A percentile compares a stretch with the other conserved stretches of the same genome.
Conservation (phyloP, 1,140 invertebrate genomes). For the Triops longicaudatus region DNA sequence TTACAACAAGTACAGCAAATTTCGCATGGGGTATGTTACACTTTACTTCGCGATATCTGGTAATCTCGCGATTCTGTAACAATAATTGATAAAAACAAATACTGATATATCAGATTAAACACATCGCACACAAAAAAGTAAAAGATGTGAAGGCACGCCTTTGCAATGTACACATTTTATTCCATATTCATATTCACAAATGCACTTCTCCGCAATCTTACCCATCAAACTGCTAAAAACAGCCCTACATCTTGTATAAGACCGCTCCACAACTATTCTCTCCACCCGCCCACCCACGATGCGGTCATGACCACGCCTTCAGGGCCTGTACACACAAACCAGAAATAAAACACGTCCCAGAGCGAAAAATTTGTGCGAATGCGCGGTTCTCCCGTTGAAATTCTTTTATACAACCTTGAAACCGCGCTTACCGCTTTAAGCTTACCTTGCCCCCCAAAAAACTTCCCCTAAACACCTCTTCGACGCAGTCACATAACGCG, state of each 20-base stretch:
- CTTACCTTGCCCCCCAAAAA: slow-evolving; percentile 8
- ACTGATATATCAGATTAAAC: too few relatives aligned
- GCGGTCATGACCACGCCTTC: slow-evolving; percentile 8
- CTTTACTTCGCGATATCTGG: too few relatives aligned
- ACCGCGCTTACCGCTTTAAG: neutral
- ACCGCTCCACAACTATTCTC: neutral
- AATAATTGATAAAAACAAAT: too few relatives aligned
- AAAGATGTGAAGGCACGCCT: neutral
- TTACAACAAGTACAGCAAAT: too few relatives aligned
- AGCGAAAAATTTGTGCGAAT: neutral
- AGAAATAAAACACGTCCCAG: neutral
- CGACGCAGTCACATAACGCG: neutral
- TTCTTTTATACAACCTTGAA: neutral
- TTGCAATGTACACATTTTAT: slow-evolving; percentile 9
- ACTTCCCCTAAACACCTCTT: neutral
- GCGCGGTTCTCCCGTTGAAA: neutral
- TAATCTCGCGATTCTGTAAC: too few relatives aligned
- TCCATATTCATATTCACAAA: neutral
- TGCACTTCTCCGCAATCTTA: neutral
- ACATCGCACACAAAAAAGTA: too few relatives aligned
- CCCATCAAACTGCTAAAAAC: slow-evolving; percentile 5
- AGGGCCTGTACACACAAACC: slow-evolving; percentile 10
- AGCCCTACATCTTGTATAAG: neutral
- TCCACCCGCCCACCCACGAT: slow-evolving; percentile 4
- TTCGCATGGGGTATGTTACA: too few relatives aligned